phyloP scores from a whole-genome alignment of 1,140 invertebrate species.

The Hormaphis cornu region DNA sequence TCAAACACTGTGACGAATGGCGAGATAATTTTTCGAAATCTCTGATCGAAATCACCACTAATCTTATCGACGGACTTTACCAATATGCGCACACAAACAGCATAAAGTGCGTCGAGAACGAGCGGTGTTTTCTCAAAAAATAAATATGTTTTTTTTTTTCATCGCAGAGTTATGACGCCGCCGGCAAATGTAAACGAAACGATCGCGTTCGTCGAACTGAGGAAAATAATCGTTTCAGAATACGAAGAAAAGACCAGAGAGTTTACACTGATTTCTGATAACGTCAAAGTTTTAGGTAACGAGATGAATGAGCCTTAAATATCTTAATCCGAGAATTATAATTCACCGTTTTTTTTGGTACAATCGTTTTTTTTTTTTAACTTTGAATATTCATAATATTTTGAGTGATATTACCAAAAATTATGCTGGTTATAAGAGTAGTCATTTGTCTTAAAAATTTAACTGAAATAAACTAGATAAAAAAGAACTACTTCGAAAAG shows the following conservation, averaged over 20 bases:
- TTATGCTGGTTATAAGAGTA: too few species aligned
- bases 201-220: not conserved
- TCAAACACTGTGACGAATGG: not conserved
- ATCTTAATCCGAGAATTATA: not conserved
- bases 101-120: not conserved
- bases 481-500: too few species aligned
- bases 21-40: not conserved
- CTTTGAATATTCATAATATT: not conserved
- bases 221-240: not conserved
- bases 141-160: not conserved
- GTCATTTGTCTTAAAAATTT: too few species aligned
- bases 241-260: slow-evolving; percentile 6
- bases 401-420: too few species aligned
- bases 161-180: not conserved
- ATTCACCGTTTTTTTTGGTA: not conserved
- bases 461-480: too few species aligned
- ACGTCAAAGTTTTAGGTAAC: not conserved
- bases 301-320: not conserved
- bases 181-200: slow-evolving; percentile 3
- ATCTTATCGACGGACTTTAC: not conserved
- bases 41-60: not conserved
- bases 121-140: not conserved
- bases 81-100: not conserved
- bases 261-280: not conserved
- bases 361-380: not conserved